A percentile compares a stretch with the other conserved stretches of the same genome.
These are phyloP conservation scores for Montipora foliosa DNA, from an alignment of 64 coral and sea anemone species.

Conservation along the genomic window DNA sequence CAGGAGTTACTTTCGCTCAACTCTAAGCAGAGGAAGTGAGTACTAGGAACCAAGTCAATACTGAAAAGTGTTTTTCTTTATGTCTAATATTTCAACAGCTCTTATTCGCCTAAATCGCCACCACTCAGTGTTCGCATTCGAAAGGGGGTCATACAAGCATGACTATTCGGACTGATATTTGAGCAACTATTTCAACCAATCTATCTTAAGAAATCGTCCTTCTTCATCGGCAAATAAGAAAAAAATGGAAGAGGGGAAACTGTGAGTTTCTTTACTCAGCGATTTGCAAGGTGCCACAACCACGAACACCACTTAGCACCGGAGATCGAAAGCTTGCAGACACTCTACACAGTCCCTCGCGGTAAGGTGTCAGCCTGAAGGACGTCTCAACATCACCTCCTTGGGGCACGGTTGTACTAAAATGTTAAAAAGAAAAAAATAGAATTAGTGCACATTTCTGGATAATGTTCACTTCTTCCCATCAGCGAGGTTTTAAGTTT, in stretches of 20 bases:
- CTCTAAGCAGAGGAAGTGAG: too few species aligned
- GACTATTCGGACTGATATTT: too few species aligned
- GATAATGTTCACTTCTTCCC: not conserved
- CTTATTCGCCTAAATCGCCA: too few species aligned
- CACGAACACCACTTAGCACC: slow-evolving; percentile 23
- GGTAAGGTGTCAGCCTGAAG: slow-evolving; percentile 46
- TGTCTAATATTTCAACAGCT: too few species aligned
- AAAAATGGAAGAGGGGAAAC: not conserved
- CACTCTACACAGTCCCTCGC: slow-evolving; percentile 25
- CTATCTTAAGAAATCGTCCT: not conserved
- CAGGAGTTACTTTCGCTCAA: too few species aligned
- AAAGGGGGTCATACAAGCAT: too few species aligned
- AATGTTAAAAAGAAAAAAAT: not conserved
- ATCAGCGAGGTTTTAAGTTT: not conserved
- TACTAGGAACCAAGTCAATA: too few species aligned
- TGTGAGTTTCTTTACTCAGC: not conserved
- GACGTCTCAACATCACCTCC: not conserved
- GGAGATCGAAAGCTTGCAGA: slow-evolving; percentile 6
- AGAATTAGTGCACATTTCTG: not conserved
- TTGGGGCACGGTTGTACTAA: slow-evolving; percentile 23
- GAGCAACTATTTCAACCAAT: not conserved
- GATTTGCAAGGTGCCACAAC: not conserved
- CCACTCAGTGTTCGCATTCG: too few species aligned
- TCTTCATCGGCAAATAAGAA: not conserved
- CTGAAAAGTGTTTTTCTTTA: too few species aligned